Conservation (phyloP, 1,140 invertebrate genomes). For the Plectrocnemia conspersa region DNA sequence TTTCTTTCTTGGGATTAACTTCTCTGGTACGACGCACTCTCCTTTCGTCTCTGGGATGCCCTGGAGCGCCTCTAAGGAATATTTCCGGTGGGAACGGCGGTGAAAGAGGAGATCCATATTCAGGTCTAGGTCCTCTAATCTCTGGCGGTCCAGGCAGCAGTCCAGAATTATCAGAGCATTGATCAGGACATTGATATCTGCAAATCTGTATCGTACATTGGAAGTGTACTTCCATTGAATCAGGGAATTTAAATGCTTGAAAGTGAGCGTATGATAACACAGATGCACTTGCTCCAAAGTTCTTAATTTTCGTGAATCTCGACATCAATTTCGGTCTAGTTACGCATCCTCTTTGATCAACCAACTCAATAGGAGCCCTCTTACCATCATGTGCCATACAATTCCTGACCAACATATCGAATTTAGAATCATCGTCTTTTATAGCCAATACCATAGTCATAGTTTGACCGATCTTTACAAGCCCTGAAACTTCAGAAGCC, state of each 20-base stretch:
- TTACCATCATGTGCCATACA: slow-evolving; percentile 94
- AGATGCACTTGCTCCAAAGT: slow-evolving; percentile 87
- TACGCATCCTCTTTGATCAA: slow-evolving; percentile 89
- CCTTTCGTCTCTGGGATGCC: slow-evolving; percentile 68
- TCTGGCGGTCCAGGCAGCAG: slow-evolving; percentile 46
- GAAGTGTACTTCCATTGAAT: slow-evolving; percentile 95
- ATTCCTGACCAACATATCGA: slow-evolving; percentile 92
- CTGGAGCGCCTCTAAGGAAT: slow-evolving; percentile 55
- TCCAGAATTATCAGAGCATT: slow-evolving; percentile 71
- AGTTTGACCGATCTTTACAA: slow-evolving; percentile 93
- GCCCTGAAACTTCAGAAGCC: slow-evolving; percentile 89
- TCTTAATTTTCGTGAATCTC: slow-evolving; percentile 90
- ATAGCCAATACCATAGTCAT: slow-evolving; percentile 97
- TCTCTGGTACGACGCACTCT: slow-evolving; percentile 61
- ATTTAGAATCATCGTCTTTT: slow-evolving; percentile 93
- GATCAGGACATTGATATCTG: slow-evolving; percentile 86
- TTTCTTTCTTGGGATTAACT: slow-evolving; percentile 64
- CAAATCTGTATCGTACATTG: slow-evolving; percentile 95
- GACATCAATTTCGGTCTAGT: slow-evolving; percentile 90
- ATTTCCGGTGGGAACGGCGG: slow-evolving; percentile 57
- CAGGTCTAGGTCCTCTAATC: slow-evolving; percentile 55
- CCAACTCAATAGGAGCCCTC: slow-evolving; percentile 88
- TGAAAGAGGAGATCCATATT: slow-evolving; percentile 65
- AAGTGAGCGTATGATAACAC: slow-evolving; percentile 90
- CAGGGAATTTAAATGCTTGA: slow-evolving; percentile 93